phyloP scores from a whole-genome alignment of 2,113 vertebrate genomes.

The Chinchilla lanigera region DNA sequence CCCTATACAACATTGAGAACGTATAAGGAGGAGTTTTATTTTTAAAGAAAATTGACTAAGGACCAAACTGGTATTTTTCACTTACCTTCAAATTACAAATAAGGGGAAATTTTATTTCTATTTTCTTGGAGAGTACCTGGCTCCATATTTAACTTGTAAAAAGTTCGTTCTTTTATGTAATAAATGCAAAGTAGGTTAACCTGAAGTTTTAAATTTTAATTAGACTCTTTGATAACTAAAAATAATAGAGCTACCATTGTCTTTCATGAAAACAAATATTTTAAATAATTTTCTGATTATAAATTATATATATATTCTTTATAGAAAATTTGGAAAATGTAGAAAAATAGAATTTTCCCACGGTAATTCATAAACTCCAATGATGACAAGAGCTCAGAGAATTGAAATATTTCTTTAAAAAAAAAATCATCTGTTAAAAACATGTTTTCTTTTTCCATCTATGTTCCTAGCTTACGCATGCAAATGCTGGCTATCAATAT shows the following conservation, averaged over 20 bases:
- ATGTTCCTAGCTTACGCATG: not conserved
- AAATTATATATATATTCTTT: not conserved
- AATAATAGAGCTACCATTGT: not conserved
- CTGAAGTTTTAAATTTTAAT: slow-evolving; percentile 10
- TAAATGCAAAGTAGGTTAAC: slow-evolving; percentile 3
- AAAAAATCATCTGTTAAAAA: not conserved
- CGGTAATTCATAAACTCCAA: not conserved
- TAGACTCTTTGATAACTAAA: slow-evolving; percentile 20
- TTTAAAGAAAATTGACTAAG: not conserved
- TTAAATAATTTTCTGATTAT: slow-evolving; percentile 11
- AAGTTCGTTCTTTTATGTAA: not conserved
- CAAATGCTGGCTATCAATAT: not conserved
- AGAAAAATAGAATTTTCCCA: slow-evolving; percentile 34
- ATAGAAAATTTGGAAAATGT: slow-evolving; percentile 3
- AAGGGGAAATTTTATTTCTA: slow-evolving; percentile 15
- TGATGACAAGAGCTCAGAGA: not conserved
- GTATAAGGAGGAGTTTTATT: not conserved
- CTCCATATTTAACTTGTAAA: slow-evolving; percentile 16
- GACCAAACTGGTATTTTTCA: not conserved
- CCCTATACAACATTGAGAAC: not conserved
- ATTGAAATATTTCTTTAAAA: not conserved
- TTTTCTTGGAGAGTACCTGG: not conserved
- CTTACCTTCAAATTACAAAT: slow-evolving; percentile 9
- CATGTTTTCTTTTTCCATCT: not conserved
- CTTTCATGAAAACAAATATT: slow-evolving; percentile 38